These are phyloP conservation scores for Mustela lutreola DNA, from an alignment of 2,113 vertebrate genomes.

Conservation along the genomic window DNA sequence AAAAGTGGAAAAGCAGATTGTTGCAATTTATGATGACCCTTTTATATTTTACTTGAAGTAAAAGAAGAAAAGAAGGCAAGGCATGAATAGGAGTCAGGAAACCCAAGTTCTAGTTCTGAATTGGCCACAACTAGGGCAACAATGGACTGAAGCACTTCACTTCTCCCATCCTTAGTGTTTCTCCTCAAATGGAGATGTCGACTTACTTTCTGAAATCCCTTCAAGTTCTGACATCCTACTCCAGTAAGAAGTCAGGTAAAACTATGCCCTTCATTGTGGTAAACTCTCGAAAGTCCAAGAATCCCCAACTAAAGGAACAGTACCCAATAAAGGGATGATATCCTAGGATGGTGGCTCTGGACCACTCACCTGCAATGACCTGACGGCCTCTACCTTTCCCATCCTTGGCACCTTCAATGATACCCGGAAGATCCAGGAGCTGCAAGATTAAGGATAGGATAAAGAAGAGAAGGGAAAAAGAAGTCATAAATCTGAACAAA, in stretches of 20 bases:
- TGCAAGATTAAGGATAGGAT: constrained; percentile 78
- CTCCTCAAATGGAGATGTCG: background rate
- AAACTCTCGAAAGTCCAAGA: background rate
- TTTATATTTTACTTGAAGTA: constrained; percentile 23
- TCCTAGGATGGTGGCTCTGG: background rate
- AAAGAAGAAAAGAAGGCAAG: background rate
- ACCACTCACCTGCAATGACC: constrained; percentile 95
- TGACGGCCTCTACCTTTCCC: constrained; percentile 98
- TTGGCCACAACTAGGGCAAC: background rate
- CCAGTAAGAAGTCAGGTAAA: background rate
- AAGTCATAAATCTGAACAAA: constrained; percentile 30
- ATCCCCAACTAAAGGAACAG: background rate
- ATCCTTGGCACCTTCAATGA: constrained; percentile 99
- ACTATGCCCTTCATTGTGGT: background rate
- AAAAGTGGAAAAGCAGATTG: background rate
- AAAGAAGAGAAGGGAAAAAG: constrained; percentile 37
- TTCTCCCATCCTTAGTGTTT: background rate
- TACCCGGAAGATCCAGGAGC: constrained; percentile 99
- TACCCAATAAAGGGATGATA: background rate
- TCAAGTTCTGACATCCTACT: background rate
- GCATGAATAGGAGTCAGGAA: background rate
- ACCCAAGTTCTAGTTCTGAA: constrained; percentile 27
- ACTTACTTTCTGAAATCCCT: background rate
- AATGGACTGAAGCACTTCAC: background rate
- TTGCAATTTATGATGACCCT: background rate